Percentiles rank a stretch among this genome's conserved stretches.
phyloP scores from a whole-genome alignment of 1,140 invertebrate genomes.

The Platorchestia sp. region DNA sequence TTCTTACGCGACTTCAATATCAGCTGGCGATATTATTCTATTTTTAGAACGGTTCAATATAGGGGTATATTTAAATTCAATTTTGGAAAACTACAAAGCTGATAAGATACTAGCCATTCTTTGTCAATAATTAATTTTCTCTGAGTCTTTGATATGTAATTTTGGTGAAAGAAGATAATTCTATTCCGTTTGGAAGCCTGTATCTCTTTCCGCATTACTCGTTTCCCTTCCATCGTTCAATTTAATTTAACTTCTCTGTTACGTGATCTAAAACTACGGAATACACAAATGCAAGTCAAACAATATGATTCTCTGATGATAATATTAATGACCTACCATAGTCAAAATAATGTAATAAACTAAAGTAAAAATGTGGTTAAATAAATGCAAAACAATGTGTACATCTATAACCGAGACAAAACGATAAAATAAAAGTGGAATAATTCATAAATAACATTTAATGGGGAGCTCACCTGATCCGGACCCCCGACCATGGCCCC shows the following conservation, averaged over 20 bases:
- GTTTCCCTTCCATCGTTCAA: not conserved
- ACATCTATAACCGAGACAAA: too few species aligned
- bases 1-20: not conserved
- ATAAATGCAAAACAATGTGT: not conserved
- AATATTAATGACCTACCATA: too few species aligned
- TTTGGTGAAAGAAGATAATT: not conserved
- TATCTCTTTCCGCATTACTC: not conserved
- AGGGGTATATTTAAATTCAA: too few species aligned
- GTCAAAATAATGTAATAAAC: too few species aligned
- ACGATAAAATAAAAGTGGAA: too few species aligned
- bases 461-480: constrained; percentile 21
- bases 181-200: not conserved
- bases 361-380: not conserved
- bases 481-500: constrained; percentile 73
- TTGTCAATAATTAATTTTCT: not conserved
- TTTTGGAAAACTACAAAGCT: too few species aligned
- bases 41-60: not conserved
- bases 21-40: not conserved
- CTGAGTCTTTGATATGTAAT: not conserved
- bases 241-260: not conserved
- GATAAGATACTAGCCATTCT: not conserved
- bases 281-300: too few species aligned
- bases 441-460: too few species aligned
- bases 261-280: too few species aligned
- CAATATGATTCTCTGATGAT: too few species aligned